phyloP scores from a whole-genome alignment of 2,888 invertebrate genomes.

The Bhutanitis thaidina region DNA sequence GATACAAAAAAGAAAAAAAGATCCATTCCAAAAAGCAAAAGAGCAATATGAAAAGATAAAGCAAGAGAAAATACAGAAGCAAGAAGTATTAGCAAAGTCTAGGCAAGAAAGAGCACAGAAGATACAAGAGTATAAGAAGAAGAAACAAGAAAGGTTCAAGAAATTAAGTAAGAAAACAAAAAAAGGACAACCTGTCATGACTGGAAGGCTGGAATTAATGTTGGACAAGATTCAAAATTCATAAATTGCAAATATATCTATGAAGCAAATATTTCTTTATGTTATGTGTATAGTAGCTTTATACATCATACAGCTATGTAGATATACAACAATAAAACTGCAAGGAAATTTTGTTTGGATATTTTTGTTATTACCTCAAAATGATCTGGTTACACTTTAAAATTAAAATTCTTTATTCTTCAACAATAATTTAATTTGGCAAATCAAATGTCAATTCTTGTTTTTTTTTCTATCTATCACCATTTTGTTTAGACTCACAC shows the following conservation, averaged over 20 bases:
- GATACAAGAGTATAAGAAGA: conserved; percentile 83
- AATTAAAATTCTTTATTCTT: too few species aligned
- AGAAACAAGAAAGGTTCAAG: conserved; percentile 85
- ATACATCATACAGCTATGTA: too few species aligned
- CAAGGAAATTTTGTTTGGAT: too few species aligned
- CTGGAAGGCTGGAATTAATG: conserved; percentile 87
- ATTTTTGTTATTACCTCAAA: too few species aligned
- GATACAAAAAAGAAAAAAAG: conserved; percentile 40
- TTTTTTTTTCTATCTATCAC: too few species aligned
- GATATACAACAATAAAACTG: too few species aligned
- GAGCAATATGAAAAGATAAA: conserved; percentile 75
- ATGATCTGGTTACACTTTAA: too few species aligned
- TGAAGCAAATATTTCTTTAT: not conserved
- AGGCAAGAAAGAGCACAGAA: conserved; percentile 82
- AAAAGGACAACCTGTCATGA: conserved; percentile 93
- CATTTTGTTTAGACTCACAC: too few species aligned
- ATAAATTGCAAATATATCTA: not conserved
- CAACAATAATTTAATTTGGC: too few species aligned
- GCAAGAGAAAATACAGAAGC: conserved; percentile 74
- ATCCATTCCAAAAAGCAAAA: conserved; percentile 75
- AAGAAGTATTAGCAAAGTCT: conserved; percentile 64
- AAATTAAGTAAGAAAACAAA: conserved; percentile 87
- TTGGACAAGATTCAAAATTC: conserved; percentile 85
- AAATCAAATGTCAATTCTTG: too few species aligned
- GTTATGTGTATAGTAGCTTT: too few species aligned